phyloP scores from a whole-genome alignment of 2,797 vertebrate species.

The Parauchenoglanis ngamensis region DNA sequence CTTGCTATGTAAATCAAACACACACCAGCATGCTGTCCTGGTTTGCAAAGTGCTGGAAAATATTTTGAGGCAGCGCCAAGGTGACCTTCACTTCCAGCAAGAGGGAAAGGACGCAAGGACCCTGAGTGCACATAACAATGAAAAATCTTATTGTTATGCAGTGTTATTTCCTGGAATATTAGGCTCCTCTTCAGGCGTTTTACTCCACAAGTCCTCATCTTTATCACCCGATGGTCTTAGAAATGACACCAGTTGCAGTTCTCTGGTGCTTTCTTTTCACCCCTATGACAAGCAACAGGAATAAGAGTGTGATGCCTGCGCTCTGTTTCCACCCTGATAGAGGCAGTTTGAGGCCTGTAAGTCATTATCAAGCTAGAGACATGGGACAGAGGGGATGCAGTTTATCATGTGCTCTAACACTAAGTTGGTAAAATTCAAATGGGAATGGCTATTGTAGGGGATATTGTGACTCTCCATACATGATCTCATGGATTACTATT shows the following conservation, averaged over 20 bases:
- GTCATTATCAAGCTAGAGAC: conserved; percentile 31
- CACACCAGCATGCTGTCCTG: conserved; percentile 5
- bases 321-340: conserved; percentile 49
- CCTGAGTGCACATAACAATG: conserved; percentile 48
- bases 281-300: conserved; percentile 54
- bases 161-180: conserved; percentile 50
- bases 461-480: neutral
- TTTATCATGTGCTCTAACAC: neutral
- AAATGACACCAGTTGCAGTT: conserved; percentile 54
- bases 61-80: conserved; percentile 42
- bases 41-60: conserved; percentile 40
- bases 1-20: conserved; percentile 27
- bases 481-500: neutral
- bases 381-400: neutral
- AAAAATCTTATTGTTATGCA: conserved; percentile 48
- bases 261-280: conserved; percentile 34
- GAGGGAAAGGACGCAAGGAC: conserved; percentile 42
- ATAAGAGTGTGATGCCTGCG: conserved; percentile 46
- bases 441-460: neutral
- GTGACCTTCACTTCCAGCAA: conserved; percentile 46
- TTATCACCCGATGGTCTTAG: conserved; percentile 30
- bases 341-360: conserved; percentile 23
- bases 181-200: neutral
- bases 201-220: conserved; percentile 9
- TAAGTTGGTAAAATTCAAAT: neutral